Evolutionary conservation across 2,113 vertebrate species (phyloP), one percentile per base, ranked within the genome.

Genomic region (Corynorhinus townsendii): DNA sequence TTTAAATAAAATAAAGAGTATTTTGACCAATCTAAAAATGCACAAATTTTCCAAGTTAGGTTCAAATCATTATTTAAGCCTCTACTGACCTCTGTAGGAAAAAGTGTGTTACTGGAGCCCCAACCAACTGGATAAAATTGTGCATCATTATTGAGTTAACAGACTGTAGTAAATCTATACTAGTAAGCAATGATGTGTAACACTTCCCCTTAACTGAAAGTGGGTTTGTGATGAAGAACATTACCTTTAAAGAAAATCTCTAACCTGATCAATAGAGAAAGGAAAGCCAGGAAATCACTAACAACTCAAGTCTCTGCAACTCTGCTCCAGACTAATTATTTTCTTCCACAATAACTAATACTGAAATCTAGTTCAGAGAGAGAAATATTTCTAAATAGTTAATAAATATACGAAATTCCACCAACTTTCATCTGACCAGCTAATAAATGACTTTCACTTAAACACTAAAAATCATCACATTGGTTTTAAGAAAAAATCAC

Each of bases 181-280:
- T 62, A 62, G 59, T 62, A 76, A 80, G 33, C 30, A 91, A 28
- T 24, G 7, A 68, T 75, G 33, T 59, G 30, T 35, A 94, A 54
- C 28, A 86, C 47, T 56, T 88, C 43, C 40, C 47, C 35, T 94
- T 91, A 86, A 71, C 71, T 19, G 68, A 87, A 71, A 33, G 5
- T 72, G 4, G 33, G 14, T 17, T 3, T 87, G n/a, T 54, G 59
- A 93, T 62, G 28, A 89, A 85, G 26, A 92, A 81, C 22, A 49
- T 43, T 91, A 92, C 40, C 79, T 96, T 95, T 91, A 83, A 77
- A 82, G 15, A 90, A 96, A 95, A 91, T 43, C 26, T 93, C 62
- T 92, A 96, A 66, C 26, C 52, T 88, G 47, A 84, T 79, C 26
- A 88, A 72, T 16, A 90, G 33, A 83, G 26, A 96, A 90, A 33